Percentiles rank a stretch among this genome's conserved stretches.
phyloP scores from a whole-genome alignment of 2,888 invertebrate species.

The Cyclophora punctaria region DNA sequence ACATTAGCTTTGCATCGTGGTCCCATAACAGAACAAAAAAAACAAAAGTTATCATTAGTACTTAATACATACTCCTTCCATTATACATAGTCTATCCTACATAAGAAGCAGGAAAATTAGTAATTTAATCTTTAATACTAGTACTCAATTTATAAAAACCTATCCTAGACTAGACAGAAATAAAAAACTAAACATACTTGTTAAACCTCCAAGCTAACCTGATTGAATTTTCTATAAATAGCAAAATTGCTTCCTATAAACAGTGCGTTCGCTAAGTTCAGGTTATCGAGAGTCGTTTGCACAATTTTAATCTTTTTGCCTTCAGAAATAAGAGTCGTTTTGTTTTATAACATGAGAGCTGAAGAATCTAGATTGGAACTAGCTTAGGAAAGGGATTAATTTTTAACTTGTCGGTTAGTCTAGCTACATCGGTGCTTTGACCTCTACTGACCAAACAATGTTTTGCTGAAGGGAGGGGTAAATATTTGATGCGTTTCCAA shows the following conservation, averaged over 20 bases:
- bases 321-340: conserved; percentile 7
- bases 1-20: no score
- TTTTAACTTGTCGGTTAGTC: conserved; percentile 34
- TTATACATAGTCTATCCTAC: no score
- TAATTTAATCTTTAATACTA: no score
- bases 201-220: conserved; percentile 7
- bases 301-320: conserved; percentile 1
- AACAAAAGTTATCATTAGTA: no score
- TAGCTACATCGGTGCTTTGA: conserved; percentile 26
- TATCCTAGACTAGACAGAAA: no score
- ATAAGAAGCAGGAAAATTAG: no score
- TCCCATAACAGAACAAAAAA: no score
- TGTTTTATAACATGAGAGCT: conserved; percentile 3
- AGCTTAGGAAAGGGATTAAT: conserved; percentile 27
- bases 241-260: conserved; percentile 18
- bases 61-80: no score
- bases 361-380: conserved; percentile 22
- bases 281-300: not conserved
- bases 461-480: no score
- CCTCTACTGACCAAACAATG: conserved; percentile 12
- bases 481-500: no score
- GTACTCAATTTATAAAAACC: no score
- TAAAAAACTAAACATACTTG: no score
- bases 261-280: conserved; percentile 7
- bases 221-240: conserved; percentile 20